phyloP scores from a whole-genome alignment of 2,888 invertebrate species.

The Pseudanteris insignis region DNA sequence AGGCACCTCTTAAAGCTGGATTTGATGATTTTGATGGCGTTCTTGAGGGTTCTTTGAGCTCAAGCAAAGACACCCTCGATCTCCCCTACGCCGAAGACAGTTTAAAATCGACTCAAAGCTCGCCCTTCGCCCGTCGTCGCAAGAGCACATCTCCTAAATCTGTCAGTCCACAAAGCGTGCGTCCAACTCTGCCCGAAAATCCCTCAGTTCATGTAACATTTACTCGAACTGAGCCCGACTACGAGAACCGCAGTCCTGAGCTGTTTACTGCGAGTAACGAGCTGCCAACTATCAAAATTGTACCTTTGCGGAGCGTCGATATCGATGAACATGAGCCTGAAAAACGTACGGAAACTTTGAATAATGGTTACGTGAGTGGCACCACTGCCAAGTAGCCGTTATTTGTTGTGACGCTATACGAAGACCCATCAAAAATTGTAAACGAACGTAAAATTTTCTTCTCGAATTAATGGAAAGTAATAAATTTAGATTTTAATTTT shows the following conservation, averaged over 20 bases:
- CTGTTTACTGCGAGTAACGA: conserved; percentile 46
- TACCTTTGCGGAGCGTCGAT: conserved; percentile 49
- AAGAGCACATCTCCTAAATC: conserved; percentile 55
- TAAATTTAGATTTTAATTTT: too few species aligned
- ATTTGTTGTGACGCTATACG: conserved; percentile 15
- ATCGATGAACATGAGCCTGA: conserved; percentile 53
- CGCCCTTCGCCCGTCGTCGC: conserved; percentile 53
- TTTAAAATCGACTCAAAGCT: conserved; percentile 57
- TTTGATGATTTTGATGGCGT: conserved; percentile 64
- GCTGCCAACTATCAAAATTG: conserved; percentile 45
- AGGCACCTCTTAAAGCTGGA: conserved; percentile 59
- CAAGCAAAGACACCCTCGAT: conserved; percentile 60
- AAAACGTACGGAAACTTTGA: conserved; percentile 53
- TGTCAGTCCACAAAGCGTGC: conserved; percentile 56
- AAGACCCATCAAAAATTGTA: conserved; percentile 3
- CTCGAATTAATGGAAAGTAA: too few species aligned
- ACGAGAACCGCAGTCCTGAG: conserved; percentile 61
- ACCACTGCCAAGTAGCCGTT: conserved; percentile 54
- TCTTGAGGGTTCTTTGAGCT: conserved; percentile 57
- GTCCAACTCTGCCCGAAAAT: conserved; percentile 48
- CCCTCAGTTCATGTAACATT: conserved; percentile 43
- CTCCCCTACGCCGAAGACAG: conserved; percentile 62
- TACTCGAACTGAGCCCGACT: conserved; percentile 52
- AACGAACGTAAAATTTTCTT: background rate
- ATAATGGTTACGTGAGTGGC: conserved; percentile 62